phyloP scores from a whole-genome alignment of 2,888 invertebrate genomes.

The Elegia similella region DNA sequence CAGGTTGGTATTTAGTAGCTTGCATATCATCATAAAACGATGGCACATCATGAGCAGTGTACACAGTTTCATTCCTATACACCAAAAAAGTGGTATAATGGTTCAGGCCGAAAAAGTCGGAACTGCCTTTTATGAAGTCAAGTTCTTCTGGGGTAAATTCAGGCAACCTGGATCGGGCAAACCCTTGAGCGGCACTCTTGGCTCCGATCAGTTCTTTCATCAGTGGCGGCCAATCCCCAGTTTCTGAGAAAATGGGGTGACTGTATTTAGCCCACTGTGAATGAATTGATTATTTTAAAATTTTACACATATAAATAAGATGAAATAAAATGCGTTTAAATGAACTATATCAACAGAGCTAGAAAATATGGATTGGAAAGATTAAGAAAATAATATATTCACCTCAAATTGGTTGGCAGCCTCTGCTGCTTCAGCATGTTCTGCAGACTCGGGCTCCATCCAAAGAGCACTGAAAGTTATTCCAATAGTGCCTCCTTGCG shows the following conservation, averaged over 20 bases:
- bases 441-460: slow-evolving; percentile 31
- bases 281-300: slow-evolving; percentile 26
- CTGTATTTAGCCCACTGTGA: slow-evolving; percentile 74
- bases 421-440: slow-evolving; percentile 74
- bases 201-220: slow-evolving; percentile 74
- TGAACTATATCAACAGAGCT: no score
- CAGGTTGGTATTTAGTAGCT: slow-evolving; percentile 20
- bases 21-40: slow-evolving; percentile 30
- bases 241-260: slow-evolving; percentile 76
- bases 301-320: no score
- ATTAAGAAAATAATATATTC: neutral
- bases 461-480: slow-evolving; percentile 18
- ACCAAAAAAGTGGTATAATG: slow-evolving; percentile 76
- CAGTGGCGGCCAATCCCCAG: slow-evolving; percentile 80
- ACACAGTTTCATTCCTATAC: slow-evolving; percentile 32
- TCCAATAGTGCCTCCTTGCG: slow-evolving; percentile 27
- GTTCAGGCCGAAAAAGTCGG: slow-evolving; percentile 77
- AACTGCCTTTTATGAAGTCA: slow-evolving; percentile 37
- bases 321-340: no score
- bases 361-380: no score
- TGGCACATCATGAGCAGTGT: slow-evolving; percentile 22
- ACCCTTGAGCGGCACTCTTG: slow-evolving; percentile 67
- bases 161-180: slow-evolving; percentile 57
- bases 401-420: slow-evolving; percentile 65
- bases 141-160: slow-evolving; percentile 58